phyloP scores from a whole-genome alignment of 1,140 invertebrate genomes.

The Atopsyche davidsoni region DNA sequence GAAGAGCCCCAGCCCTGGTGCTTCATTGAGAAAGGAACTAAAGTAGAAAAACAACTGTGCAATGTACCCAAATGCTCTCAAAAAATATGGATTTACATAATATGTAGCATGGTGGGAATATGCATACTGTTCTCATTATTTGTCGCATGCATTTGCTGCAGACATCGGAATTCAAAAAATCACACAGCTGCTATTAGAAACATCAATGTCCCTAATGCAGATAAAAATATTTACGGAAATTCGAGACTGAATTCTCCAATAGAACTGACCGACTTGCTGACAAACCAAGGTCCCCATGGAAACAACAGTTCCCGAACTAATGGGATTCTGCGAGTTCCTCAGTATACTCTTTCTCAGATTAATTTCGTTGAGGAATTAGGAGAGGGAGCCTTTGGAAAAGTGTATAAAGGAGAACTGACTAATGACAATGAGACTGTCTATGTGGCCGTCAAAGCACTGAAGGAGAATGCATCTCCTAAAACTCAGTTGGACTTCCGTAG shows the following conservation, averaged over 20 bases:
- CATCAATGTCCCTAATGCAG: constrained; percentile 61
- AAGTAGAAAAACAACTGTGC: constrained; percentile 67
- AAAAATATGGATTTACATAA: constrained; percentile 58
- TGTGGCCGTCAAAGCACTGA: constrained; percentile 91
- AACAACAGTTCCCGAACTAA: constrained; percentile 50
- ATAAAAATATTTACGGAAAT: constrained; percentile 73
- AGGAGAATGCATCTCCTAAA: constrained; percentile 87
- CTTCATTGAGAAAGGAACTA: constrained; percentile 65
- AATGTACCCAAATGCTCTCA: constrained; percentile 76
- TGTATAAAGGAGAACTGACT: constrained; percentile 89
- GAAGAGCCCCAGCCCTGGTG: constrained; percentile 84
- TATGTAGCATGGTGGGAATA: constrained; percentile 42
- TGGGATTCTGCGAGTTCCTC: constrained; percentile 58
- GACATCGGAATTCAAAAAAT: constrained; percentile 46
- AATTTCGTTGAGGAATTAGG: constrained; percentile 90
- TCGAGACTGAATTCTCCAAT: constrained; percentile 61
- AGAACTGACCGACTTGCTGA: constrained; percentile 70
- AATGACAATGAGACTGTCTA: constrained; percentile 60
- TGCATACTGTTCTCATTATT: constrained; percentile 37
- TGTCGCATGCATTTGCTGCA: constrained; percentile 46
- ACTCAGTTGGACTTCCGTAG: constrained; percentile 87
- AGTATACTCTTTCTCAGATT: constrained; percentile 71
- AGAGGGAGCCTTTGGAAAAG: constrained; percentile 94
- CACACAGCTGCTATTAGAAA: constrained; percentile 57
- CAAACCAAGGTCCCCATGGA: constrained; percentile 51